These are phyloP conservation scores for Dastarcus helophoroides DNA, from an alignment of 2,888 invertebrate species.

Conservation along the genomic window DNA sequence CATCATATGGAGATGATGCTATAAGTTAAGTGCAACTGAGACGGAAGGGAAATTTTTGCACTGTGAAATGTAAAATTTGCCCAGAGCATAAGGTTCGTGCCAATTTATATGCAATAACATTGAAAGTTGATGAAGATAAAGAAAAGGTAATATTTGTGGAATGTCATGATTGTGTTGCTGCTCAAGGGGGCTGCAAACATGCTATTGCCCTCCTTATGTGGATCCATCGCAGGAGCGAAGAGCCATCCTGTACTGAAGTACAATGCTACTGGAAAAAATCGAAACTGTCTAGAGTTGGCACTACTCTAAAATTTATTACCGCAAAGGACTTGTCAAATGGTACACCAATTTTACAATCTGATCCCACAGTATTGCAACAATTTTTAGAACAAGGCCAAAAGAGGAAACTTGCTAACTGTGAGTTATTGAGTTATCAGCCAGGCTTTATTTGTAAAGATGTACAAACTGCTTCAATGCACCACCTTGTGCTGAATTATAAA, in stretches of 20 bases:
- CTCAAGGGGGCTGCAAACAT: constrained; percentile 14
- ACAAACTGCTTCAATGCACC: constrained; percentile 9
- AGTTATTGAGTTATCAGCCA: constrained; percentile 15
- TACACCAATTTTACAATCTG: not conserved
- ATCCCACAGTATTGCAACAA: constrained; percentile 8
- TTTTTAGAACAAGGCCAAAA: constrained; percentile 14
- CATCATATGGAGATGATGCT: constrained; percentile 11
- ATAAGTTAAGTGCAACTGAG: constrained; percentile 11
- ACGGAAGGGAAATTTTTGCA: constrained; percentile 7
- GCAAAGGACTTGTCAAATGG: not conserved
- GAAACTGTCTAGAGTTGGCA: constrained; percentile 7
- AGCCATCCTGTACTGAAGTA: constrained; percentile 8
- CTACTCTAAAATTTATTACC: not conserved
- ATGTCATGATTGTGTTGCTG: constrained; percentile 11
- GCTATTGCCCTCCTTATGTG: constrained; percentile 14
- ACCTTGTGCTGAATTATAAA: constrained; percentile 3
- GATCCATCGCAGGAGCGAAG: constrained; percentile 13
- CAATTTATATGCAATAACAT: constrained; percentile 7
- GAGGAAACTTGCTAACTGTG: constrained; percentile 14
- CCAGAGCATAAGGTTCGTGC: constrained; percentile 12
- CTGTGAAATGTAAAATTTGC: constrained; percentile 9
- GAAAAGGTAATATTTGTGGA: constrained; percentile 1
- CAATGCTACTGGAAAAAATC: constrained; percentile 14
- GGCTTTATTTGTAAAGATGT: no score
- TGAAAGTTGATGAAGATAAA: constrained; percentile 10